Evolutionary conservation across 2,113 vertebrate species (phyloP).

Genomic region (Nothobranchius kuhntae): DNA sequence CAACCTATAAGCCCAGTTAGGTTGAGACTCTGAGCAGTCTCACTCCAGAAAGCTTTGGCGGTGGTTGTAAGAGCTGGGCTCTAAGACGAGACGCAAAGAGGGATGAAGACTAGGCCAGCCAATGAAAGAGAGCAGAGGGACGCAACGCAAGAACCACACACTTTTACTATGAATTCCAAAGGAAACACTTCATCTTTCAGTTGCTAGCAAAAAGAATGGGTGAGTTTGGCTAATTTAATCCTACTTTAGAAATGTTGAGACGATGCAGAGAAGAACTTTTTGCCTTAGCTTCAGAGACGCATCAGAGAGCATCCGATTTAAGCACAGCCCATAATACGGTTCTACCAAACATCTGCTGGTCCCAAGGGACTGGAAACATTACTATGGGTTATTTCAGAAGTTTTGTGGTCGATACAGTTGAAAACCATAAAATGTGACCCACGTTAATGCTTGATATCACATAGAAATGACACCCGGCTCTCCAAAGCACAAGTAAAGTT

Average conservation of each 20-base stretch:
- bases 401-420: too few relatives aligned
- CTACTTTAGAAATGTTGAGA: conserved; percentile 7
- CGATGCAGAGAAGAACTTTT: not conserved
- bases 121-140: conserved; percentile 20
- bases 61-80: conserved; percentile 45
- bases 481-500: not conserved
- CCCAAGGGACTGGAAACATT: too few relatives aligned
- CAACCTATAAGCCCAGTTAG: conserved; percentile 75
- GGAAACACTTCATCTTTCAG: conserved; percentile 57
- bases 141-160: conserved; percentile 20
- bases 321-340: not conserved
- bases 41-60: conserved; percentile 58
- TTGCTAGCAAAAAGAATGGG: conserved; percentile 38
- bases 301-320: not conserved
- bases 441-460: not conserved
- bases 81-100: conserved; percentile 15
- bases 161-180: conserved; percentile 49
- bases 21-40: conserved; percentile 66
- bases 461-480: not conserved
- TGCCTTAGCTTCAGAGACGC: not conserved
- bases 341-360: too few relatives aligned
- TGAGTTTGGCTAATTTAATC: conserved; percentile 54
- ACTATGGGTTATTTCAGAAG: too few relatives aligned
- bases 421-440: not conserved
- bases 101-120: conserved; percentile 21